Evolutionary conservation across 2,888 invertebrate genomes (phyloP).

Genomic region (Cheiracanthium punctorium): DNA sequence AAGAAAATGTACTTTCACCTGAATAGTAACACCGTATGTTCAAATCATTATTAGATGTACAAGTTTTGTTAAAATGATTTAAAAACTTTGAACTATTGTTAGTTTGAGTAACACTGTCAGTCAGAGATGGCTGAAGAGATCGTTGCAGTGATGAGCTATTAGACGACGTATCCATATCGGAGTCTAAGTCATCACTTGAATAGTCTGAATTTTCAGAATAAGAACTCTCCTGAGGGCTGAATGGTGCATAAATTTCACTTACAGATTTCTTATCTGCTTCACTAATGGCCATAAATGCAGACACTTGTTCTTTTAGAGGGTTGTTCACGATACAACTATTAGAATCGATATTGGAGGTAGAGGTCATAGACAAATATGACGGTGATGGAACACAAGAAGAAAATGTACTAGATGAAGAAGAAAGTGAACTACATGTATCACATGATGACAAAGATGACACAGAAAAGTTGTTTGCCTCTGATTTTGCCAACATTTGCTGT

Average conservation of each 20-base stretch:
- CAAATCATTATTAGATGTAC: constrained; percentile 32
- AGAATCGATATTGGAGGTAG: constrained; percentile 39
- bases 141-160: constrained; percentile 51
- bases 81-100: constrained; percentile 45
- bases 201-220: constrained; percentile 76
- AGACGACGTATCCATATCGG: constrained; percentile 59
- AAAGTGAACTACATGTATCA: constrained; percentile 61
- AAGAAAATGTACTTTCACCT: constrained; percentile 38
- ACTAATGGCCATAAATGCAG: constrained; percentile 66
- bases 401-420: constrained; percentile 45
- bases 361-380: constrained; percentile 53
- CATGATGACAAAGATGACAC: constrained; percentile 62
- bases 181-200: constrained; percentile 74
- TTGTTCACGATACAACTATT: constrained; percentile 59
- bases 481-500: constrained; percentile 27
- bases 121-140: constrained; percentile 27
- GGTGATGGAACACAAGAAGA: constrained; percentile 60
- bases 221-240: constrained; percentile 75
- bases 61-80: constrained; percentile 53
- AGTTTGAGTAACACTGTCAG: constrained; percentile 42
- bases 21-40: constrained; percentile 60
- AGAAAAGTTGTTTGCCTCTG: constrained; percentile 49
- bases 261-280: constrained; percentile 72
- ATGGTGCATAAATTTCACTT: constrained; percentile 73
- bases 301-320: constrained; percentile 61